phyloP scores from a whole-genome alignment of 2,888 invertebrate genomes.

The Empis stercorea region DNA sequence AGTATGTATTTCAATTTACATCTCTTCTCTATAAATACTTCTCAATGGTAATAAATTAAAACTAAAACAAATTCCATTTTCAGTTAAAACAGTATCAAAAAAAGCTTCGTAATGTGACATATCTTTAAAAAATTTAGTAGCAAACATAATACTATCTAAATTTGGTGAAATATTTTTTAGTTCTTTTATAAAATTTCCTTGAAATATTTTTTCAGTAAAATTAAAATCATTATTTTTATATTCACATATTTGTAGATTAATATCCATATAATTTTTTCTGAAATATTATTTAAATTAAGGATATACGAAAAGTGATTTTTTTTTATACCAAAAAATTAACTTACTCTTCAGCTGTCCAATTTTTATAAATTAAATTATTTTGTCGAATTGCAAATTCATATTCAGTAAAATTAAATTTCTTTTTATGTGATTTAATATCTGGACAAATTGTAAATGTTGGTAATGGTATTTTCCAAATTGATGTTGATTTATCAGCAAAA shows the following conservation, averaged over 20 bases:
- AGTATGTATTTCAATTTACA: background rate
- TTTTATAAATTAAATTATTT: background rate
- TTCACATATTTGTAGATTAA: background rate
- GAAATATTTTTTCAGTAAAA: background rate
- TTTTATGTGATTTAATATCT: slow-evolving; percentile 4
- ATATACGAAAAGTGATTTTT: no score
- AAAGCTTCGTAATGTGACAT: background rate
- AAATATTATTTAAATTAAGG: no score
- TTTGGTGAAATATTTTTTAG: background rate
- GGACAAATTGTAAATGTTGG: slow-evolving; percentile 11
- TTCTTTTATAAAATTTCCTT: background rate
- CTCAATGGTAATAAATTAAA: background rate
- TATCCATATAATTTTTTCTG: background rate
- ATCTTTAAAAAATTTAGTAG: background rate
- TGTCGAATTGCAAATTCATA: background rate
- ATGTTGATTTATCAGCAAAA: slow-evolving; percentile 49
- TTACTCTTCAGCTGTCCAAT: background rate
- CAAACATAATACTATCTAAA: background rate
- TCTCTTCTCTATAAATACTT: background rate
- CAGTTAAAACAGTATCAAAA: background rate
- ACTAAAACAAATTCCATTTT: background rate
- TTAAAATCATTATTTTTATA: background rate
- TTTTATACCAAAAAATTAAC: no score
- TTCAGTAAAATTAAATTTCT: slow-evolving; percentile 1
- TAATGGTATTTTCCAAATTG: slow-evolving; percentile 10